Conservation (phyloP, 2,113 vertebrate species). For the Morone saxatilis region DNA sequence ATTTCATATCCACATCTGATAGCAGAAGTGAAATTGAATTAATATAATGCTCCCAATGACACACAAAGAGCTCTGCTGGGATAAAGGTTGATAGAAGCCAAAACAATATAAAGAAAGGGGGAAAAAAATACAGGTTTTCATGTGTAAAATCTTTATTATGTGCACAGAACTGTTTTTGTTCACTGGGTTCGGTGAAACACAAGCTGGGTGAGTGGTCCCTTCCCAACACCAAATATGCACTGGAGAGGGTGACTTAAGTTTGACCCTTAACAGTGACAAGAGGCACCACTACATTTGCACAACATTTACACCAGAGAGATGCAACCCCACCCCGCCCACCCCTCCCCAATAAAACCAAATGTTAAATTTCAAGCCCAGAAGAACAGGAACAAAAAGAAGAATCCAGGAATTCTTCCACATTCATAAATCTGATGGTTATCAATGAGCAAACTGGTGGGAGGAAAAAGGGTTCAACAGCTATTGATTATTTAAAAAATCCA, state of each 20-base stretch:
- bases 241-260: slow-evolving; percentile 60
- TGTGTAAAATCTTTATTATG: slow-evolving; percentile 86
- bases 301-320: slow-evolving; percentile 83
- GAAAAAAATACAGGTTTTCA: slow-evolving; percentile 37
- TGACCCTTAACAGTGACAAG: slow-evolving; percentile 77
- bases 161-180: slow-evolving; percentile 83
- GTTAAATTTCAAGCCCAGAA: slow-evolving; percentile 63
- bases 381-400: slow-evolving; percentile 62
- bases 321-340: slow-evolving; percentile 35
- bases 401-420: slow-evolving; percentile 71
- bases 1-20: not conserved
- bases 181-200: slow-evolving; percentile 75
- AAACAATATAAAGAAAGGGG: not conserved
- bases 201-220: slow-evolving; percentile 75
- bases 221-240: slow-evolving; percentile 65
- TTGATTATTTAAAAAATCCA: slow-evolving; percentile 45
- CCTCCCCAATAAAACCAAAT: slow-evolving; percentile 39
- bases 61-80: not conserved
- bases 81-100: not conserved
- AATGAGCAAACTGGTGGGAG: slow-evolving; percentile 60
- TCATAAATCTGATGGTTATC: slow-evolving; percentile 71
- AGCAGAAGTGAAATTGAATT: no score
- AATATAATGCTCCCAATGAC: not conserved
- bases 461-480: slow-evolving; percentile 59
- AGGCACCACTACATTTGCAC: slow-evolving; percentile 84